phyloP scores from a whole-genome alignment of 92 coral and sea anemone genomes.

The Palythoa heliodiscus region DNA sequence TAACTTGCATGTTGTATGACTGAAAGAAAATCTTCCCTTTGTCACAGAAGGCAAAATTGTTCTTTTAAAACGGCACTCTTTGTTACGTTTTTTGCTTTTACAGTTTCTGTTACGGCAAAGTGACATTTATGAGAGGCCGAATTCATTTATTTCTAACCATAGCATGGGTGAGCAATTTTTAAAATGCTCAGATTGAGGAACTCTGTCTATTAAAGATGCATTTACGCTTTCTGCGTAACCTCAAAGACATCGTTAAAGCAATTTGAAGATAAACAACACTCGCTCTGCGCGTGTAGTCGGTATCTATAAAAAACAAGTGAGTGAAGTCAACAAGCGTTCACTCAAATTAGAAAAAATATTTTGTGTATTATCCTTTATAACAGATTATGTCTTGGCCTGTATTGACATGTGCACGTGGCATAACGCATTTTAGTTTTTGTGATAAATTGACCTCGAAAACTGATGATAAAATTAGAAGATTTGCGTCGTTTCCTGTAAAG shows the following conservation, averaged over 20 bases:
- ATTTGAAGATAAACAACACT: background rate
- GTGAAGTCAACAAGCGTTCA: background rate
- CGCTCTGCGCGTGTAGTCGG: background rate
- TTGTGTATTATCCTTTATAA: background rate
- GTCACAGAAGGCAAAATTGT: background rate
- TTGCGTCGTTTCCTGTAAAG: constrained; percentile 18
- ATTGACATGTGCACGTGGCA: constrained; percentile 33
- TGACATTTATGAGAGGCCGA: background rate
- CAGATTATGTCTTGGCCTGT: background rate
- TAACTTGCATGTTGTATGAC: background rate
- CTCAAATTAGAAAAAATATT: background rate
- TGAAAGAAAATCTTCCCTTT: constrained; percentile 10
- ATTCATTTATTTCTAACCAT: background rate
- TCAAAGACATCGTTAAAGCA: background rate
- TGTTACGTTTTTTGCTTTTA: background rate
- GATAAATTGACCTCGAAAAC: constrained; percentile 32
- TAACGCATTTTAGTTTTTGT: background rate
- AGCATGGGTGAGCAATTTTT: background rate
- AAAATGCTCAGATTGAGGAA: background rate
- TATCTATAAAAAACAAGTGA: background rate
- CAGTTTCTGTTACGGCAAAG: background rate
- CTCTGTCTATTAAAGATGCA: background rate
- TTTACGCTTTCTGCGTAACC: background rate
- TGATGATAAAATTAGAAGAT: background rate
- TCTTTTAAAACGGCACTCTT: background rate